Conservation (phyloP, 2,797 vertebrate genomes). For the Rachycentron canadum region DNA sequence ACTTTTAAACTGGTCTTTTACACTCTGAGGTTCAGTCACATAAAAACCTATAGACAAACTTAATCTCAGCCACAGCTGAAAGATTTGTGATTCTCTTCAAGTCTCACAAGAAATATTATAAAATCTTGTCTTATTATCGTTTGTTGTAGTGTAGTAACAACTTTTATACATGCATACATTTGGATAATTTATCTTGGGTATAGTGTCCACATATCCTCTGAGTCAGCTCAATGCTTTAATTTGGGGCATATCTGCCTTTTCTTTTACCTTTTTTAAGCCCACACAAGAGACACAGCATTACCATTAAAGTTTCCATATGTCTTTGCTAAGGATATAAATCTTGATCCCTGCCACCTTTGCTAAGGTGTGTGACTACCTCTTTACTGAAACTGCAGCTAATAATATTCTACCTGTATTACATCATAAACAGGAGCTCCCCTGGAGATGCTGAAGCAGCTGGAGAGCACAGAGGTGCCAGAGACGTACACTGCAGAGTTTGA, state of each 20-base stretch:
- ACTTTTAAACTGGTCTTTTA: not conserved
- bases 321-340: not conserved
- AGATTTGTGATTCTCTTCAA: not conserved
- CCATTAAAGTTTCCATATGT: not conserved
- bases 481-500: conserved; percentile 94
- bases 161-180: not conserved
- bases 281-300: not conserved
- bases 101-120: not conserved
- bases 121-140: not conserved
- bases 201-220: not conserved
- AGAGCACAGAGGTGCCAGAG: conserved; percentile 94
- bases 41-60: not conserved
- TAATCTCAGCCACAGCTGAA: not conserved
- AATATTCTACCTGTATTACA: not conserved
- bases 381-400: not conserved
- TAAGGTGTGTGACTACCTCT: not conserved
- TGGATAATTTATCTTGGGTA: not conserved
- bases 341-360: not conserved
- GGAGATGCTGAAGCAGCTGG: conserved; percentile 92
- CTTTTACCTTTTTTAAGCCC: too few relatives aligned
- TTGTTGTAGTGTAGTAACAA: not conserved
- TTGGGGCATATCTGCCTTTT: too few relatives aligned
- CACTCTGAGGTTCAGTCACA: not conserved
- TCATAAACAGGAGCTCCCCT: conserved; percentile 88
- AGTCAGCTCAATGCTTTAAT: too few relatives aligned